Percentiles rank a stretch among this genome's conserved stretches.
phyloP scores from a whole-genome alignment of 2,797 vertebrate genomes.

The Hipposideros larvatus region DNA sequence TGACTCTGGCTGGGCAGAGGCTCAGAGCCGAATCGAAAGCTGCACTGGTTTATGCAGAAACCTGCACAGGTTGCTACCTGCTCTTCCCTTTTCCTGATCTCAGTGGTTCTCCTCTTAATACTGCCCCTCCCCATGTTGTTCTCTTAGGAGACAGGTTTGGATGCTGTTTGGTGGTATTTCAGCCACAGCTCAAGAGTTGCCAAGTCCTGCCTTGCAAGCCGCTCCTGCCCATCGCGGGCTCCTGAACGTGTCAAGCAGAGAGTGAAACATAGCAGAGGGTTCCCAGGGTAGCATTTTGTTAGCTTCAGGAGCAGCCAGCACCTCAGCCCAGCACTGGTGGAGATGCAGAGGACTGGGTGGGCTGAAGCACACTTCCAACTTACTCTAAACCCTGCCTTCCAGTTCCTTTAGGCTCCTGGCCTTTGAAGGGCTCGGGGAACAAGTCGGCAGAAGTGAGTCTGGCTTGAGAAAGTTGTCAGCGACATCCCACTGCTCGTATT shows the following conservation, averaged over 20 bases:
- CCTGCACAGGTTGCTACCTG: not conserved
- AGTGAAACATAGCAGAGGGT: not conserved
- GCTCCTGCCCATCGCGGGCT: not conserved
- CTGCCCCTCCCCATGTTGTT: too few relatives aligned
- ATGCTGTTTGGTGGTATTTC: not conserved
- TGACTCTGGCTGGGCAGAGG: not conserved
- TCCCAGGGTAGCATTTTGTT: not conserved
- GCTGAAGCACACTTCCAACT: not conserved
- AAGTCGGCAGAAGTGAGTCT: not conserved
- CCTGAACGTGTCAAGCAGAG: not conserved
- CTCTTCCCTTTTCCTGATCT: not conserved
- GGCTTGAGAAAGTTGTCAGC: not conserved
- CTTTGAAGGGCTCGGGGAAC: not conserved
- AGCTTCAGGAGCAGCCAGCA: not conserved
- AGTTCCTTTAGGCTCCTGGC: not conserved
- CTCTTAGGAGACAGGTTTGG: not conserved
- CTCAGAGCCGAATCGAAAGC: not conserved
- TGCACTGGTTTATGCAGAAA: fast-evolving
- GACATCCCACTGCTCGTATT: not conserved
- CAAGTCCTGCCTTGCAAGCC: not conserved
- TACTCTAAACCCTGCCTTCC: not conserved
- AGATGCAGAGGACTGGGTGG: not conserved
- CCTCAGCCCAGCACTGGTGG: not conserved
- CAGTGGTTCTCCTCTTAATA: not conserved
- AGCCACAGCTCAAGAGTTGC: not conserved